Evolutionary conservation across 1,140 invertebrate species (phyloP), one percentile per base, ranked within the genome.

Genomic region (Tribolium madens): DNA sequence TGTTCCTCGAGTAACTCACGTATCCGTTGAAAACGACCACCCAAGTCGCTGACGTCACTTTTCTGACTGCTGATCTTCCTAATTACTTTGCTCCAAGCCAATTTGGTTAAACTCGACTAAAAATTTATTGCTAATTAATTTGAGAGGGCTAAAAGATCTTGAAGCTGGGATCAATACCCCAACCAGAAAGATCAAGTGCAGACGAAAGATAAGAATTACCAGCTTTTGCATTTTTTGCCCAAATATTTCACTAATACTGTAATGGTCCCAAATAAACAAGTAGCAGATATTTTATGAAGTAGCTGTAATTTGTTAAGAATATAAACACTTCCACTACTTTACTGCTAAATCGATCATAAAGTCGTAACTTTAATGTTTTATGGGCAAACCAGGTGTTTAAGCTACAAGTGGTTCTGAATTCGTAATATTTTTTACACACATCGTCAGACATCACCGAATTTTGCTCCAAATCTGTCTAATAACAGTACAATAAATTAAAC

Each of bases 311-410:
- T 82, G 81, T 81, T 82, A 80, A 81, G 81, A 81, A 81, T 81
- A 81, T 82, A 82, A 82, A 82, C 81, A 82, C 81, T 80, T 82
- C 79, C 46, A 75, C 79, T 81, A 82, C 76, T 81, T 83, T 83
- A 83, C 78, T 81, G 81, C 78, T 77, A 80, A 81, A 83, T 83
- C 82, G 82, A 83, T 83, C 82, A 83, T 83, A 83, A 83, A 83
- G 82, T 77, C 78, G 82, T 81, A 82, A 80, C 80, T 81, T 79
- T 82, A 83, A 81, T 82, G 82, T 83, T 83, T 83, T 83, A 83
- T 82, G 82, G 76, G 71, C 60, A 73, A 78, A 80, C 74, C 81
- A 81, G 79, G 81, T 81, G 82, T 80, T 75, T 79, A 73, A 76
- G 74, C 79, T 77, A 81, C 79, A 81, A 80, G 79, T 81, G 79